These are phyloP conservation scores for Brenthis ino DNA, from an alignment of 2,888 invertebrate species.

Conservation along the genomic window DNA sequence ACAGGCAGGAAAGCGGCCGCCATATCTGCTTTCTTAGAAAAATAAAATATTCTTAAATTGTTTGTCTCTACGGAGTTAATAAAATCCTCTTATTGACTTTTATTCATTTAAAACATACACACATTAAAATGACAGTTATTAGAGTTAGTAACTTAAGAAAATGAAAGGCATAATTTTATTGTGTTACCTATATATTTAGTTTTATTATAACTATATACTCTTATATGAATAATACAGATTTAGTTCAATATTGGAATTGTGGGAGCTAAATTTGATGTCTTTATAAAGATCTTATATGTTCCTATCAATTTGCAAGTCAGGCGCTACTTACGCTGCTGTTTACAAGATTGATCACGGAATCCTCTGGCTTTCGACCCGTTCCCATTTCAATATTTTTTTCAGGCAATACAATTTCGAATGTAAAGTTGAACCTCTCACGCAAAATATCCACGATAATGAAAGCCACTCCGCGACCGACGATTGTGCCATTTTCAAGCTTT, in stretches of 20 bases:
- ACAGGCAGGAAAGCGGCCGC: slow-evolving; percentile 90
- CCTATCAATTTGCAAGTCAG: not conserved
- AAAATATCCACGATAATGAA: slow-evolving; percentile 87
- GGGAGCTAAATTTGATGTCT: too few species aligned
- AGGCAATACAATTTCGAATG: slow-evolving; percentile 86
- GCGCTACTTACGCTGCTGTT: slow-evolving; percentile 77
- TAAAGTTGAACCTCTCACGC: slow-evolving; percentile 86
- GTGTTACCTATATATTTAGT: too few species aligned
- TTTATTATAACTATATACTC: too few species aligned
- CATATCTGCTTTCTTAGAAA: slow-evolving; percentile 86
- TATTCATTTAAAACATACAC: too few species aligned
- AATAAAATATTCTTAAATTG: not conserved
- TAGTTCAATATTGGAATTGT: too few species aligned
- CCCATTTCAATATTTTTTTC: slow-evolving; percentile 83
- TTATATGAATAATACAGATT: too few species aligned
- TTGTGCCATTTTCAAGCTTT: slow-evolving; percentile 74
- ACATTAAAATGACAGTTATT: too few species aligned
- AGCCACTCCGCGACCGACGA: slow-evolving; percentile 86
- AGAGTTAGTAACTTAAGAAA: too few species aligned
- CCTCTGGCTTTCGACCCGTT: slow-evolving; percentile 72
- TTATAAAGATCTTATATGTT: too few species aligned
- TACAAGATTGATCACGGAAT: slow-evolving; percentile 85
- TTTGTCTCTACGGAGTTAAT: too few species aligned
- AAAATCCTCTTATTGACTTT: too few species aligned
- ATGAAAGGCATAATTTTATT: too few species aligned